These are phyloP conservation scores for Chauna torquata DNA, from an alignment of 2,113 vertebrate species.

Conservation along the genomic window DNA sequence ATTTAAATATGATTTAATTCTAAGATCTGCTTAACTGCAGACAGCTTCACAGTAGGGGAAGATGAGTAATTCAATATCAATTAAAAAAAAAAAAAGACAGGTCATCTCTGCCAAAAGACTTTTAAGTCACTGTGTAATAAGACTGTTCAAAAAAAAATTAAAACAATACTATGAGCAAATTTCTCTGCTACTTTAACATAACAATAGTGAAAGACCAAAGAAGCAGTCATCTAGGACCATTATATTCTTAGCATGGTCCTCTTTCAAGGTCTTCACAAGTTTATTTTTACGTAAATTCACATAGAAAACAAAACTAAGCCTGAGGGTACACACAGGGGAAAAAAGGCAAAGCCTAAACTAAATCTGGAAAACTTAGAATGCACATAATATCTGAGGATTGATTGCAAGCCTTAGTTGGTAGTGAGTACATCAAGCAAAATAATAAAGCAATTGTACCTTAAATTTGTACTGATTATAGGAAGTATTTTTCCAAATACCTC, in stretches of 20 bases:
- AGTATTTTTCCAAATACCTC: not conserved
- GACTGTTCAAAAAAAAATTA: not conserved
- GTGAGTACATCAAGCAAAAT: not conserved
- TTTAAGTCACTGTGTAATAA: not conserved
- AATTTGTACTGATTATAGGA: not conserved
- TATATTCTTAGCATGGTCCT: not conserved
- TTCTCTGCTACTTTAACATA: not conserved
- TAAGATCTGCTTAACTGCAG: not conserved
- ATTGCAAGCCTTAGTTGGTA: not conserved
- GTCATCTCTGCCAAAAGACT: not conserved
- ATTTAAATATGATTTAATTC: conserved; percentile 15
- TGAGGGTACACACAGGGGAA: not conserved
- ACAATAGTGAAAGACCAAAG: not conserved
- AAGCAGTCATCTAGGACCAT: not conserved
- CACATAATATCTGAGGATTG: not conserved
- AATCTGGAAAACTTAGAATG: not conserved
- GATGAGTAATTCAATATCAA: not conserved
- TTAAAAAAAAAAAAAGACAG: not conserved
- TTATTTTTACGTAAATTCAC: conserved; percentile 33
- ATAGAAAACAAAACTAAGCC: not conserved
- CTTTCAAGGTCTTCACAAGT: not conserved
- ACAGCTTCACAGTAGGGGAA: not conserved
- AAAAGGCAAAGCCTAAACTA: not conserved
- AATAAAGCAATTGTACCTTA: not conserved
- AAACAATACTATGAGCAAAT: not conserved